Conservation (phyloP, 2,113 vertebrate genomes). For the Leptocoma aspasia region DNA sequence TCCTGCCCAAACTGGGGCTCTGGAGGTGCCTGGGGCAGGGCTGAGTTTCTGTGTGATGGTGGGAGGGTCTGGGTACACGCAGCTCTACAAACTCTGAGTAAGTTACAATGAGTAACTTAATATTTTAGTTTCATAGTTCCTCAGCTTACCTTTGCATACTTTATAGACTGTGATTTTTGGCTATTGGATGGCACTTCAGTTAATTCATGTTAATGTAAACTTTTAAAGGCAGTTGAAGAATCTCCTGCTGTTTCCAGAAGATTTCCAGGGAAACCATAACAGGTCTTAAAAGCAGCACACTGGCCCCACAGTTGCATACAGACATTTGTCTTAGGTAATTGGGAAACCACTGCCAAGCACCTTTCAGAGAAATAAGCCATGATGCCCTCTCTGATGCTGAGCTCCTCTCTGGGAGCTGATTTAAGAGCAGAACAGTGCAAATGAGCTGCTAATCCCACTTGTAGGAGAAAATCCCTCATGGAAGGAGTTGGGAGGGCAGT, state of each 20-base stretch:
- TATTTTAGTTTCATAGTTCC: not conserved
- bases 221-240: not conserved
- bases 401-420: not conserved
- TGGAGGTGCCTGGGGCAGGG: not conserved
- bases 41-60: too few species aligned
- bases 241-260: not conserved
- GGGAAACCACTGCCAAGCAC: not conserved
- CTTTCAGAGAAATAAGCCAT: not conserved
- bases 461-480: not conserved
- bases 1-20: not conserved
- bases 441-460: not conserved
- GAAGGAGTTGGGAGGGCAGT: not conserved
- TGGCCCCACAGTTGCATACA: not conserved
- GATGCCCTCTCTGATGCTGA: not conserved
- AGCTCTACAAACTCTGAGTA: not conserved
- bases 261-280: not conserved
- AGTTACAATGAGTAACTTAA: not conserved
- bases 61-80: accelerated
- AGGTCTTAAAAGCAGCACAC: not conserved
- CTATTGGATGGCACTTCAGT: not conserved
- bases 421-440: not conserved
- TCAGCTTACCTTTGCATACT: not conserved
- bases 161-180: not conserved
- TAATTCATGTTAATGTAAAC: not conserved
- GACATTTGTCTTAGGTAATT: not conserved